Evolutionary conservation across 2,888 invertebrate species (phyloP), one percentile per base, ranked within the genome.

Genomic region (Agrypnus murinus): DNA sequence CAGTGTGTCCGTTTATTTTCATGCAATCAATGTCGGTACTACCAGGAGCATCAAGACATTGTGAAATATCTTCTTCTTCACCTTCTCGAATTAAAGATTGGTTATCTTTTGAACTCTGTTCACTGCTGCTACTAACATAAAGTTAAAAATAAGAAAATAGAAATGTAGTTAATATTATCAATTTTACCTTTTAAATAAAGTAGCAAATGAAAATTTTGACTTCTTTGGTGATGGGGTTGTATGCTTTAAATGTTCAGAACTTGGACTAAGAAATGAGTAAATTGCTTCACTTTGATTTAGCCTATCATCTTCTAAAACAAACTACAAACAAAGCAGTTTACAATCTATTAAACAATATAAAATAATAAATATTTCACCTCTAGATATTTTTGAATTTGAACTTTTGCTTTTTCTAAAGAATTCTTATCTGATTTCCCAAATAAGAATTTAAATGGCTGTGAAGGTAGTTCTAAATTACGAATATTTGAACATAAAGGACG

Each of bases 251-350:
- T 95, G 95, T 82, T 96, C 95, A 0, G 96, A 95, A 84, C 95
- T 95, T 2, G 96, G 96, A 83, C 95, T 95, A n/a, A 97, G 88
- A 86, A 97, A 97, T 72, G 94, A 92, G 82, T 96, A 97, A 75
- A 97, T 89, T 62, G 95, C 94, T 86, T 97, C 96, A 82, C 95
- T 93, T 86, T 95, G 94, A 84, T 94, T 94, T 76, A 96, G 87
- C 78, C 92, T 89, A 74, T 96, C 96, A 81, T 96, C 95, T 86
- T 93, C 93, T 84, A 96, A 87, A 77, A 96, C 92, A 84, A 93
- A 93, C 95, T 96, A 84, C 25, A 72, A 88, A 74, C 3, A 58
- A 62, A 57, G 9, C 36, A 45, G 40, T 50, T 10, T 14, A 40
- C 17, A 48, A 9, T n/a, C n/a, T n/a, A n/a, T n/a, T n/a, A n/a